Conservation (phyloP, 2,797 vertebrate species). For the Phyllotis vaccarum region DNA sequence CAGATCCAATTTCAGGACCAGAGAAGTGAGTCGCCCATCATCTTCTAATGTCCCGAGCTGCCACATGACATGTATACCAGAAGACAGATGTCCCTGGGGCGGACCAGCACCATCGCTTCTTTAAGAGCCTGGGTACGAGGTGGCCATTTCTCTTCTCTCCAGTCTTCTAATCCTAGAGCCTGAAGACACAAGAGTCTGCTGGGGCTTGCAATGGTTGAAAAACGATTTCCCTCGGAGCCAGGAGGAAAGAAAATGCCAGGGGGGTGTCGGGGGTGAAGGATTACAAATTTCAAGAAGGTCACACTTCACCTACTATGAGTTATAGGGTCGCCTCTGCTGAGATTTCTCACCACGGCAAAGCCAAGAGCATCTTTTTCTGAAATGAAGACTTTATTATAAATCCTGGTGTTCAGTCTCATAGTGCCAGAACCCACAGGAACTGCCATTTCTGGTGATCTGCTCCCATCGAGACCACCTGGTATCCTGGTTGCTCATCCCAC, state of each 20-base stretch:
- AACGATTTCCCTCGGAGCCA: neutral
- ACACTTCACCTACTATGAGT: constrained; percentile 38
- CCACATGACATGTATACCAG: fast-evolving
- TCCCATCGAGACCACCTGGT: neutral
- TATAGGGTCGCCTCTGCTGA: neutral
- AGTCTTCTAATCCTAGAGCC: neutral
- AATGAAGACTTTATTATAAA: neutral
- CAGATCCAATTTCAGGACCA: neutral
- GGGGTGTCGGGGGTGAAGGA: neutral
- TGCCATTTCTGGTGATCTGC: neutral
- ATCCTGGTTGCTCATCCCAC: fast-evolving
- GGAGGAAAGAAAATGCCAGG: neutral
- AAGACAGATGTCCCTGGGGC: fast-evolving
- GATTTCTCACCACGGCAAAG: neutral
- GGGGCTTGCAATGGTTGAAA: neutral
- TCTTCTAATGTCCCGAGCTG: fast-evolving
- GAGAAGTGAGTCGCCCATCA: no score
- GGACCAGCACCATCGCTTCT: neutral
- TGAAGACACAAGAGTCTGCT: neutral
- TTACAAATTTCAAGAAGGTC: constrained; percentile 18
- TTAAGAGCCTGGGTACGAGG: neutral
- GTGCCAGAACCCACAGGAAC: fast-evolving
- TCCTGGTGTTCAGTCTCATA: neutral
- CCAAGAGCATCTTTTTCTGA: neutral
- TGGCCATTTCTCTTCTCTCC: neutral